These are phyloP conservation scores for Germaria angustata DNA, from an alignment of 2,888 invertebrate species.

Conservation along the genomic window DNA sequence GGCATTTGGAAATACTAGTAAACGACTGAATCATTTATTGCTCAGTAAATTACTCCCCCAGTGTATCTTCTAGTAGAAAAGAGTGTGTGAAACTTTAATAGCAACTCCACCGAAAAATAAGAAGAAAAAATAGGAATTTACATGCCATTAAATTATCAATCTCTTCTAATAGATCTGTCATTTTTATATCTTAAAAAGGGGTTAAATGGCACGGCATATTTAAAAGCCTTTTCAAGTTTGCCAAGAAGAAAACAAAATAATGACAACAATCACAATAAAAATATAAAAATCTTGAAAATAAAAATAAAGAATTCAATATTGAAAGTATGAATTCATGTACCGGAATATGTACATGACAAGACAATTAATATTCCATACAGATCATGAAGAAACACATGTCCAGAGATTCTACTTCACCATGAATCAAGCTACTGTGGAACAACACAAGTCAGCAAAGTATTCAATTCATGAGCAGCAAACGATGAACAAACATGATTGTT, in stretches of 20 bases:
- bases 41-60: no score
- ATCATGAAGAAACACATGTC: slow-evolving; percentile 77
- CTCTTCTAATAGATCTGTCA: slow-evolving; percentile 47
- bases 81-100: no score
- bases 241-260: neutral
- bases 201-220: slow-evolving; percentile 21
- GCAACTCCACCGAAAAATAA: no score
- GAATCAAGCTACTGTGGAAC: slow-evolving; percentile 55
- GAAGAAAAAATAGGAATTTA: no score
- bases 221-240: slow-evolving; percentile 16
- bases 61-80: no score
- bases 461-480: slow-evolving; percentile 13
- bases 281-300: neutral
- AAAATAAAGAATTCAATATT: slow-evolving; percentile 19
- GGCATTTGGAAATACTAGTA: no score
- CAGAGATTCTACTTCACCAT: slow-evolving; percentile 62
- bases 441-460: slow-evolving; percentile 4
- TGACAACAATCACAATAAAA: slow-evolving; percentile 31
- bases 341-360: slow-evolving; percentile 62
- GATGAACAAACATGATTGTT: slow-evolving; percentile 9
- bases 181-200: neutral
- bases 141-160: neutral
- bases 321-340: slow-evolving; percentile 43
- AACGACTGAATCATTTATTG: no score
- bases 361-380: slow-evolving; percentile 78